Conservation (phyloP, 1,140 invertebrate species). For the Musca vetustissima region DNA sequence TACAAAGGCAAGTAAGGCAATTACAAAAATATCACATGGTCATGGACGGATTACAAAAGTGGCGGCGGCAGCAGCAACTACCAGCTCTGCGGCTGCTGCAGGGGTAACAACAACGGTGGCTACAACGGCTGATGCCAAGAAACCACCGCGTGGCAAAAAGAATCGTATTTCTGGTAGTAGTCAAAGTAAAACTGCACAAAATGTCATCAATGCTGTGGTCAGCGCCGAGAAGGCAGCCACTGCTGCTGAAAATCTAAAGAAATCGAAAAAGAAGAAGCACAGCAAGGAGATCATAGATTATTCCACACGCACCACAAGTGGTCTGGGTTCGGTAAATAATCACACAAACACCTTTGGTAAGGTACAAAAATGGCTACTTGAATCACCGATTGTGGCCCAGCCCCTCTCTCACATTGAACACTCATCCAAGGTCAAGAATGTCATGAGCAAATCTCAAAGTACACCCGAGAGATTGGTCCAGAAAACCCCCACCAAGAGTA, state of each 20-base stretch:
- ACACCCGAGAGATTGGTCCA: constrained; percentile 47
- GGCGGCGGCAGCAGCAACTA: background rate
- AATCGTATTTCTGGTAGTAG: constrained; percentile 31
- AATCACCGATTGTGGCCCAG: constrained; percentile 61
- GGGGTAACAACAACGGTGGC: background rate
- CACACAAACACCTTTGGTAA: constrained; percentile 77
- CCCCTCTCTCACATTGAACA: constrained; percentile 67
- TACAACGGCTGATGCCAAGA: constrained; percentile 34
- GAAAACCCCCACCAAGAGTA: constrained; percentile 52
- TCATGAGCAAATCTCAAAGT: constrained; percentile 53
- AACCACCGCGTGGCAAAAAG: constrained; percentile 40
- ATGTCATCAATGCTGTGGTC: constrained; percentile 4
- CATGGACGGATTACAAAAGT: constrained; percentile 9
- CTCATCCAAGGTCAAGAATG: constrained; percentile 46
- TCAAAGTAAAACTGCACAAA: constrained; percentile 2
- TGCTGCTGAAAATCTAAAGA: constrained; percentile 55
- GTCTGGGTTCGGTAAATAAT: constrained; percentile 59
- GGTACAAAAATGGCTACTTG: constrained; percentile 81
- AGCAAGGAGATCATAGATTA: constrained; percentile 80
- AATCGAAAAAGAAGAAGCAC: constrained; percentile 59
- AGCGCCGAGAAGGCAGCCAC: constrained; percentile 37
- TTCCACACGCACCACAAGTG: constrained; percentile 46
- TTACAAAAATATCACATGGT: background rate
- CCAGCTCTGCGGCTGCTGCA: background rate
- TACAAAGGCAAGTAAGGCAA: background rate